Base-by-base conservation (phyloP, 2,888 invertebrate genomes). In the Cabera pusaria region DNA sequence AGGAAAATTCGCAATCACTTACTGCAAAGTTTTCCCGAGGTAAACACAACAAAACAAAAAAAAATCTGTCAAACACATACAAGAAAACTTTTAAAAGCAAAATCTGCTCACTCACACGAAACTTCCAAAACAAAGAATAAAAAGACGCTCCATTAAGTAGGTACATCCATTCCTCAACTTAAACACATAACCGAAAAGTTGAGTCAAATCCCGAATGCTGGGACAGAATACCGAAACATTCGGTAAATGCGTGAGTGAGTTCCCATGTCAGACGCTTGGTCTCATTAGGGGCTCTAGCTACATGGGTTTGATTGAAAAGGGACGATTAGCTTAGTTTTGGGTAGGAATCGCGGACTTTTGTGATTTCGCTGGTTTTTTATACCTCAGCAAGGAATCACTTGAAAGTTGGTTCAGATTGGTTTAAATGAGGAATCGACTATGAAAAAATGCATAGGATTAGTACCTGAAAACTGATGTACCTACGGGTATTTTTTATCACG, bases 201-300 rank as follows among this genome's bases (percentile, higher is more conserved):
- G 5, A n/a, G 7, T 14, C 12, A 5, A 24, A 14, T 11, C 5
- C 18, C 18, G 23, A 33, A 24, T 19, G 18, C 19, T 24, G 19
- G 19, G 8, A 23, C 23, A 5, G 9, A 25, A 8, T 10, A 11
- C 14, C 14, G 21, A 29, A 29, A 31, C 21, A 22, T 22, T 21
- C 31, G 9, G 22, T 9, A 16, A 25, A 21, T 9, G 21, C 31
- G 16, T 31, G 31, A 31, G 31, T 21, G 22, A 22, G 16, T 31
- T 31, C 22, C 21, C 31, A 16, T 31, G 31, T 31, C 29, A 5
- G 20, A 6, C 12, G 5, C 19, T 28, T 19, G 11, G 6, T 6
- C 28, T 28, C 28, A 20, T 29, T 21, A 29, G 29, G 6, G 5
- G 7, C 20, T 21, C 8, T 6, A 20, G 19, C 20, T 21, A 21